Evolutionary conservation across 2,113 vertebrate species (phyloP), one percentile per base, ranked within the genome.

Genomic region (Pavo muticus): DNA sequence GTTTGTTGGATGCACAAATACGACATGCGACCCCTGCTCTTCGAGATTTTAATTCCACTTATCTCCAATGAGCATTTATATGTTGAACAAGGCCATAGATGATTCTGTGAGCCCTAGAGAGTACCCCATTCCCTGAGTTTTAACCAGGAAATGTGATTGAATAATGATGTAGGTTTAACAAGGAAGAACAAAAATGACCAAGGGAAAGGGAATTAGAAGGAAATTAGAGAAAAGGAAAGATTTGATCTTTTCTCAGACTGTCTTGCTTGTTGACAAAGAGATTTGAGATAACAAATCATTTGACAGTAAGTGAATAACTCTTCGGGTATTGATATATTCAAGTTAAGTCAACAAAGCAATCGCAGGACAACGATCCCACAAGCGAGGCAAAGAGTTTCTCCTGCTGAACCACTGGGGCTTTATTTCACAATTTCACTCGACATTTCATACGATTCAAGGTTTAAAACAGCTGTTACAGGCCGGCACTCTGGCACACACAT

Each of bases 21-120:
- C 25, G 47, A 23, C 0, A 0, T 24, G 7, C 1, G 0, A 39
- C 42, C 52, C 39, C 2, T 0, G 5, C 17, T 47, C 29, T 37
- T 47, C 0, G 23, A 44, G 39, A 8, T 13, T 57, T 57, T n/a
- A n/a, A 32, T 57, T 20, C 56, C 30, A n/a, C 54, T 56, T 50
- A 23, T 48, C 21, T 48, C 47, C 47, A 48, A 16, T 48, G 47
- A 48, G 47, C 23, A 48, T 48, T 21, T 48, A 48, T 48, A 48
- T 23, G 19, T 6, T 48, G 47, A n/a, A 19, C 29, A 3, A 73
- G 61, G 2, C 12, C 5, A 0, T 11, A 7, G 47, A 3, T 5
- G 23, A 20, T 2, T 2, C 10, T 11, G 19, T 3, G 54, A 14
- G 11, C 15, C 42, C 12, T 21, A 7, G 52, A 27, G 68, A 6